Conservation (phyloP, 2,797 vertebrate species). For the Urophycis tenuis region DNA sequence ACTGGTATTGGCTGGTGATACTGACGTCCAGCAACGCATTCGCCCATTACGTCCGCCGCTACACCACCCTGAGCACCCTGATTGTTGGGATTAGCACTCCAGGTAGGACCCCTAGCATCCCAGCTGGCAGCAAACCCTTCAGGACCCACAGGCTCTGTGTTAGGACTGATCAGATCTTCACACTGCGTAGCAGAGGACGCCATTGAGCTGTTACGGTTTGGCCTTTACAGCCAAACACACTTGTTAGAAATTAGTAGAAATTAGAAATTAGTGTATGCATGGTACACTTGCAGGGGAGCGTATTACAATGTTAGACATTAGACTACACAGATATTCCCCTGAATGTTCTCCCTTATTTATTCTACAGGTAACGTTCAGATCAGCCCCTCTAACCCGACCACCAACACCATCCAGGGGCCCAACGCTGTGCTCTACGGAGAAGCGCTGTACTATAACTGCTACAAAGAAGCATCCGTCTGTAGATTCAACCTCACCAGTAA, state of each 20-base stretch:
- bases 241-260: neutral
- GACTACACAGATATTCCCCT: neutral
- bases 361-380: slow-evolving; percentile 50
- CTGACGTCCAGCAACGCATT: slow-evolving; percentile 53
- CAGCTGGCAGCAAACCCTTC: neutral
- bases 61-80: slow-evolving; percentile 57
- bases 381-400: slow-evolving; percentile 56
- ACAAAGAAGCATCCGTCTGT: slow-evolving; percentile 59
- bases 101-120: slow-evolving; percentile 31
- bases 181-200: neutral
- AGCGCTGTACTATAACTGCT: slow-evolving; percentile 70
- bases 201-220: neutral
- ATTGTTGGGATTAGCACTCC: slow-evolving; percentile 50
- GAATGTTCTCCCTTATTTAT: neutral
- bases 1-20: slow-evolving; percentile 65
- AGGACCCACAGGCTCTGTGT: neutral
- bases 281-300: neutral
- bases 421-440: slow-evolving; percentile 61
- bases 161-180: neutral
- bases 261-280: neutral
- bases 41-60: slow-evolving; percentile 55
- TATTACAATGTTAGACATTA: neutral
- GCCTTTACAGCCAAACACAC: neutral
- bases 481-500: slow-evolving; percentile 60
- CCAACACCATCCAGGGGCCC: slow-evolving; percentile 70